Base-by-base conservation (phyloP, 2,113 vertebrate species). In the Pleuronectes platessa region DNA sequence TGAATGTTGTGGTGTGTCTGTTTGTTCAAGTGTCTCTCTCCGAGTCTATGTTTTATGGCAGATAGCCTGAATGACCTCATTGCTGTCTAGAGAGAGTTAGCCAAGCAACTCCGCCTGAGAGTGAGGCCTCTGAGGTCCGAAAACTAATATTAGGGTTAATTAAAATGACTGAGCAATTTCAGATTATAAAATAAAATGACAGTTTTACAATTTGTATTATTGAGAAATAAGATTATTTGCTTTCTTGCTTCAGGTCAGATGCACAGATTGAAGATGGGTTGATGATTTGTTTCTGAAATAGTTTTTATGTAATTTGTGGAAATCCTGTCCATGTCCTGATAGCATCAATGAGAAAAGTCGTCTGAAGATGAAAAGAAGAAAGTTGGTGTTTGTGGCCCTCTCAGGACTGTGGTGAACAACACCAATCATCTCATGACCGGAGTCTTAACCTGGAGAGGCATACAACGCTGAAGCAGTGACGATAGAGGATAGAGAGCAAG, bases 61-160 rank as follows among this genome's bases (percentile, higher is more conserved):
- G 66, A 56, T 62, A 58, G 71, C 64, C 78, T 59, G 86, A 78
- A 93, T 91, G 72, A 84, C 88, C 63, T 82, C 83, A 71, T 55
- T 54, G 81, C 77, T 55, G 70, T 74, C 78, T 69, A 8, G 53
- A 68, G 75, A 83, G 76, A 91, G 71, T 74, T 59, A 37, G 75
- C 26, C 55, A 63, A 68, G 64, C 45, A 10, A 13, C 23, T 74
- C n/a, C 59, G 45, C 49, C 63, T 65, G 53, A 89, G 74, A 76
- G 72, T 74, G 24, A 45, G n/a, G 24, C 14, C 37, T 26, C 42
- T 58, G 40, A 42, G 49, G 20, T 13, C 49, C n/a, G 5, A 51
- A 51, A 51, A 51, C 45, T 37, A 37, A 60, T 56, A 40, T 26
- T 49, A 21, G 18, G 13, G 23, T 2, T 2, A 26, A 55, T 54